Evolutionary conservation across 2,797 vertebrate species (phyloP).

Genomic region (Melopsittacus undulatus): DNA sequence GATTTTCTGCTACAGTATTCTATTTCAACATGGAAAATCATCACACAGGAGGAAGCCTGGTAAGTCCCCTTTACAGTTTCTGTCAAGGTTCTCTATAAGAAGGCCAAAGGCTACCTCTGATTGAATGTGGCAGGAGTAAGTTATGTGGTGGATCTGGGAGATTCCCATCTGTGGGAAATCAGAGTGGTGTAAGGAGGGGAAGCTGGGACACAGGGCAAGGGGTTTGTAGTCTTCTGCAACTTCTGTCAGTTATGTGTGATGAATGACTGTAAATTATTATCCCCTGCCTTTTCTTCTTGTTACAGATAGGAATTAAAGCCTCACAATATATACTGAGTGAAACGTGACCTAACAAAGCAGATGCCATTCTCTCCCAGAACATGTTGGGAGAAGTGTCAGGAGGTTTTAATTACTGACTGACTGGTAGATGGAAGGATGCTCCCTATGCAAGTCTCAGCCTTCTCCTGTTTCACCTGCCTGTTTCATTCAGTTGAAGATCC

Average conservation of each 20-base stretch:
- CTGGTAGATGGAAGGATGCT: not conserved
- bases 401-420: not conserved
- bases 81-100: not conserved
- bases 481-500: not conserved
- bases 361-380: not conserved
- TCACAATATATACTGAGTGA: not conserved
- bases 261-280: not conserved
- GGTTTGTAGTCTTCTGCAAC: not conserved
- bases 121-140: not conserved
- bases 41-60: not conserved
- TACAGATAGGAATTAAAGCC: constrained; percentile 17
- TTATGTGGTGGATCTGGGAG: not conserved
- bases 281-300: not conserved
- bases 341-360: not conserved
- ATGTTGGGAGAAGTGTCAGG: not conserved
- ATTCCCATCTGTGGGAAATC: not conserved
- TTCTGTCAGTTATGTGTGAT: not conserved
- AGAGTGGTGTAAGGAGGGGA: not conserved
- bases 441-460: not conserved
- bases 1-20: not conserved
- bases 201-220: not conserved
- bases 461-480: not conserved
- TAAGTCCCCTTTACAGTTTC: not conserved
- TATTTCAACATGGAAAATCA: not conserved
- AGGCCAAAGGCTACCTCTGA: not conserved